Base-by-base conservation (phyloP, 2,888 invertebrate genomes). In the Volucella bombylans region DNA sequence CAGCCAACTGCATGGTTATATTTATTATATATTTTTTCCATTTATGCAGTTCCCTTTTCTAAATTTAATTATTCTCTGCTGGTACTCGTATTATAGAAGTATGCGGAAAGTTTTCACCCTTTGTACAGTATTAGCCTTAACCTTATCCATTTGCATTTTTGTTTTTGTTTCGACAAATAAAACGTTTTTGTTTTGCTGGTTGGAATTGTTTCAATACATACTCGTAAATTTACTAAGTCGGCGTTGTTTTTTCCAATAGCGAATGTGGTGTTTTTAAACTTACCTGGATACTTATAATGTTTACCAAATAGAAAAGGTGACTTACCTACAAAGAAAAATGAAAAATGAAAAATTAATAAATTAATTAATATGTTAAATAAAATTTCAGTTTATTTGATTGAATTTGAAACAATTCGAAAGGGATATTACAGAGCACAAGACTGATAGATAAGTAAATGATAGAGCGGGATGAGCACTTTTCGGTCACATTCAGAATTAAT, bases 291-390 rank as follows among this genome's bases (percentile, higher is more conserved):
- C 4, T 31, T 54, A 10, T n/a, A 59, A 62, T 55, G 38, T 23
- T 65, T 52, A 54, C 18, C 57, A 77, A 82, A 82, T 45, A 10
- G 14, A 31, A 49, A 65, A 18, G 23, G 14, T 23, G 68, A 82
- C 82, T 82, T 82, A 82, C 82, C 82, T 82, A 57, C n/a, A 82
- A 82, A 54, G 14, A 62, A 14, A 68, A 38, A 55, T 50, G 45
- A 64, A 69, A 45, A 59, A n/a, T n/a, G 43, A 41, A 1, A 49
- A 9, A 59, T 52, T 38, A 6, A 54, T 67, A 31, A 54, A 59
- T 62, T 1, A 31, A 31, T 15, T 14, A 31, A 12, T 57, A 8
- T 45, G 4, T 4, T 6, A 31, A 31, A 31, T 31, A 31, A 4
- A 4, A 31, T 31, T 31, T 31, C 1, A 31, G 6, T 31, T 6